Conservation (phyloP, 2,797 vertebrate species). For the Dallia pectoralis region DNA sequence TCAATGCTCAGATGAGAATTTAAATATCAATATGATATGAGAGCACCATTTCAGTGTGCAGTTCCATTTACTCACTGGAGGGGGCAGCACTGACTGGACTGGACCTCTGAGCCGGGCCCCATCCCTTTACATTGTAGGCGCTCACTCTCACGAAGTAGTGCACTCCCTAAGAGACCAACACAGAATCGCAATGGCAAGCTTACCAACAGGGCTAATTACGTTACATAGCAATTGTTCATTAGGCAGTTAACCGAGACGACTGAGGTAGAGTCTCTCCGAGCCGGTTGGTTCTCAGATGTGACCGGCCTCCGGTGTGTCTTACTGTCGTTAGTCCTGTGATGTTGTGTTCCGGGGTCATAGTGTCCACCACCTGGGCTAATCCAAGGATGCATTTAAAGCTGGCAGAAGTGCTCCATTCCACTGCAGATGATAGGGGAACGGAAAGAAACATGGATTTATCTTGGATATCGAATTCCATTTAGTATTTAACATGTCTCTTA, state of each 20-base stretch:
- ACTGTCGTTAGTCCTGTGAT: constrained; percentile 69
- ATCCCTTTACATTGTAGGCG: constrained; percentile 76
- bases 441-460: constrained; percentile 46
- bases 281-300: constrained; percentile 10
- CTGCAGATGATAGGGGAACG: constrained; percentile 58
- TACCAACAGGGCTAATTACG: constrained; percentile 34
- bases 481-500: no score
- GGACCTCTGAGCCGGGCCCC: constrained; percentile 69
- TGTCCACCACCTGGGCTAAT: constrained; percentile 64
- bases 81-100: constrained; percentile 70
- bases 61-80: constrained; percentile 74
- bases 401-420: constrained; percentile 73
- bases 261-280: constrained; percentile 29
- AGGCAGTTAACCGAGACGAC: constrained; percentile 30
- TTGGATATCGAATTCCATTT: constrained; percentile 23
- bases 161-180: constrained; percentile 62
- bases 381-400: constrained; percentile 68
- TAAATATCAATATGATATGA: background rate
- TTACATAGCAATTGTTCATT: constrained; percentile 37
- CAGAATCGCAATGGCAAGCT: constrained; percentile 49
- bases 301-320: constrained; percentile 26
- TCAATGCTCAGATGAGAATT: background rate
- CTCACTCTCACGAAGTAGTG: constrained; percentile 73
- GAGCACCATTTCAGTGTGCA: constrained; percentile 18
- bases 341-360: constrained; percentile 62